Evolutionary conservation across 2,797 vertebrate species (phyloP).

Genomic region (Halcyon leucocephala): DNA sequence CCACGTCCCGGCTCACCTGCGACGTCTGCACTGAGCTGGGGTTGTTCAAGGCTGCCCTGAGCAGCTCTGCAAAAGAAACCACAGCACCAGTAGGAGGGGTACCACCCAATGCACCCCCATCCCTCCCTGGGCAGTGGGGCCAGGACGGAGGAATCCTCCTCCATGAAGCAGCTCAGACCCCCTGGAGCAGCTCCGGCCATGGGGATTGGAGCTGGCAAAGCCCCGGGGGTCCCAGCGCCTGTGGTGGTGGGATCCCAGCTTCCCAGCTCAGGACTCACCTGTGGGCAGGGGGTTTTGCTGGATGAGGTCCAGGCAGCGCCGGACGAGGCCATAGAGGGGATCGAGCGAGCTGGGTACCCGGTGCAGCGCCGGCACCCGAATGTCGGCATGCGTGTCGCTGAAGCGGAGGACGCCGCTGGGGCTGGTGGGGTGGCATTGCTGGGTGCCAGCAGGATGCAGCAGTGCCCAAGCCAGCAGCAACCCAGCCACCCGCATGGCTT

Average conservation of each 20-base stretch:
- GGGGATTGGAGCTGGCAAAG: rapidly evolving
- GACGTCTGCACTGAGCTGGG: slow-evolving; percentile 51
- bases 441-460: background rate
- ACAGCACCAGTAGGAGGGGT: rapidly evolving
- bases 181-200: rapidly evolving
- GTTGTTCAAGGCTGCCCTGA: slow-evolving; percentile 72
- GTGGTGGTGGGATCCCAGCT: rapidly evolving
- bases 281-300: slow-evolving; percentile 81
- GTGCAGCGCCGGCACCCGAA: slow-evolving; percentile 54
- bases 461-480: slow-evolving; percentile 48
- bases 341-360: slow-evolving; percentile 64
- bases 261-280: slow-evolving; percentile 58
- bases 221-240: rapidly evolving
- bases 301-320: slow-evolving; percentile 74
- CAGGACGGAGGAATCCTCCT: background rate
- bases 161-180: rapidly evolving
- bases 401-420: slow-evolving; percentile 46
- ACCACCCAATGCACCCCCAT: rapidly evolving
- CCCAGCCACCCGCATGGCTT: background rate
- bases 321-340: slow-evolving; percentile 73
- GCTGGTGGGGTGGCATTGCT: slow-evolving; percentile 30
- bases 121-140: background rate
- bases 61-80: slow-evolving; percentile 65
- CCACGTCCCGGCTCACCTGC: slow-evolving; percentile 50
- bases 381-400: slow-evolving; percentile 37